Base-by-base conservation (phyloP, 2,113 vertebrate species). In the Pantherophis guttatus region DNA sequence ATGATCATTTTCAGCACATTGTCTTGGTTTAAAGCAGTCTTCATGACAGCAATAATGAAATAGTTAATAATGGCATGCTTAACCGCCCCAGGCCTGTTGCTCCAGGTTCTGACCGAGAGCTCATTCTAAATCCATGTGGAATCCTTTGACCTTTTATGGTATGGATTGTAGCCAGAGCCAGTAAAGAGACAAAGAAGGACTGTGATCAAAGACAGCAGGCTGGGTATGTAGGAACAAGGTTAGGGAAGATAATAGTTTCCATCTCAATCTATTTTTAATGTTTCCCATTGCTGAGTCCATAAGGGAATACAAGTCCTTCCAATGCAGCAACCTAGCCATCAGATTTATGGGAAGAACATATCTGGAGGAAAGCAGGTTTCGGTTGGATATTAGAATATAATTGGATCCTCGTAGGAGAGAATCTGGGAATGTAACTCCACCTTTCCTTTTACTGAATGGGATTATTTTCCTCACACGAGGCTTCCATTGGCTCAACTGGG, bases 261-360 rank as follows among this genome's bases (percentile, higher is more conserved):
- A 86, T 90, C 92, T 90, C 70, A 59, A 26, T 86, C 75, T 93
- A 93, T 93, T 93, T 93, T 86, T 93, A 93, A 90, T 50, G 15
- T 9, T 88, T 44, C 58, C 53, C n/a, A 86, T 19, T 17, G 29
- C 24, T 26, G 7, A n/a, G 88, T 88, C 19, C 7, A 50, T 48
- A 90, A 86, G n/a, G 29, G 48, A 93, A 62, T 39, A 21, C 1
- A 90, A 62, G 29, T 24, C 58, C 2, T 0, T 86, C 65, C 87
- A 19, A 39, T 53, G 48, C 62, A 62, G 29, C 53, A 62, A 93
- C 8, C 75, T 26, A 39, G 75, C 17, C 75, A 81, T 81, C 17
- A 21, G 17, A 19, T 81, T 39, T 81, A 21, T 44, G 70, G 26
- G 70, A 81, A 81, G 29, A 70, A 24, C 50, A 65, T 39, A 89